Evolutionary conservation across 2,113 vertebrate species (phyloP).

Genomic region (Psettodes erumei): DNA sequence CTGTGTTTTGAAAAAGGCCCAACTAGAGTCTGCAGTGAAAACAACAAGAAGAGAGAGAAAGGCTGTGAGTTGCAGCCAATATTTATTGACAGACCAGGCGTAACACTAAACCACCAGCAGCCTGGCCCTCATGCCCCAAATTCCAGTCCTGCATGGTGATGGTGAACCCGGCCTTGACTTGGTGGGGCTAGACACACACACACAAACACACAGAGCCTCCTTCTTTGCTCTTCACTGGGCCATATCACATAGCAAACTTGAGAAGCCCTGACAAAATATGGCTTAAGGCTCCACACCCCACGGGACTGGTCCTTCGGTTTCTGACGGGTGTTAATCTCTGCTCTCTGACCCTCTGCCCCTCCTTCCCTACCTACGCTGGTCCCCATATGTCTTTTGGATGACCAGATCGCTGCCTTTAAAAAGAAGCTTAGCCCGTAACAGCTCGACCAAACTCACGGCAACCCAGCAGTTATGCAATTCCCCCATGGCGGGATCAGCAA

Average conservation of each 20-base stretch:
- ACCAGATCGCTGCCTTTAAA: slow-evolving; percentile 51
- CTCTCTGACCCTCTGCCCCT: slow-evolving; percentile 52
- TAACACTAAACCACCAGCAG: slow-evolving; percentile 72
- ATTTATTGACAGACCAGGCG: slow-evolving; percentile 63
- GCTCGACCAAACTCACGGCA: slow-evolving; percentile 44
- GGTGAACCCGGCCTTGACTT: slow-evolving; percentile 73
- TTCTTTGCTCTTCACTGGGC: slow-evolving; percentile 33
- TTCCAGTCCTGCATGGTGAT: slow-evolving; percentile 70
- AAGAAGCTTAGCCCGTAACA: slow-evolving; percentile 32
- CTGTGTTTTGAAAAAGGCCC: slow-evolving; percentile 2
- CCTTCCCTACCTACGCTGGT: neutral
- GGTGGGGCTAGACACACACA: slow-evolving; percentile 23
- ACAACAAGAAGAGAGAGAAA: neutral
- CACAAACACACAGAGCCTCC: too few relatives aligned
- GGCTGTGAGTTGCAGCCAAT: slow-evolving; percentile 28
- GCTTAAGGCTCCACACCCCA: slow-evolving; percentile 28
- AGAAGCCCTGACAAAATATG: slow-evolving; percentile 63
- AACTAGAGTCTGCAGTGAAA: slow-evolving; percentile 25
- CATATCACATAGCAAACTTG: slow-evolving; percentile 61
- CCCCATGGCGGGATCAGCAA: slow-evolving; percentile 59
- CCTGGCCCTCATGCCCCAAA: slow-evolving; percentile 69
- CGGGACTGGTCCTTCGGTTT: slow-evolving; percentile 28
- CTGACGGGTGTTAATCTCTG: slow-evolving; percentile 51
- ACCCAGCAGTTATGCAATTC: slow-evolving; percentile 71
- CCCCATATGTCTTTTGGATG: slow-evolving; percentile 51